Conservation (phyloP, 2,888 invertebrate species). For the Exephanes ischioxanthus region DNA sequence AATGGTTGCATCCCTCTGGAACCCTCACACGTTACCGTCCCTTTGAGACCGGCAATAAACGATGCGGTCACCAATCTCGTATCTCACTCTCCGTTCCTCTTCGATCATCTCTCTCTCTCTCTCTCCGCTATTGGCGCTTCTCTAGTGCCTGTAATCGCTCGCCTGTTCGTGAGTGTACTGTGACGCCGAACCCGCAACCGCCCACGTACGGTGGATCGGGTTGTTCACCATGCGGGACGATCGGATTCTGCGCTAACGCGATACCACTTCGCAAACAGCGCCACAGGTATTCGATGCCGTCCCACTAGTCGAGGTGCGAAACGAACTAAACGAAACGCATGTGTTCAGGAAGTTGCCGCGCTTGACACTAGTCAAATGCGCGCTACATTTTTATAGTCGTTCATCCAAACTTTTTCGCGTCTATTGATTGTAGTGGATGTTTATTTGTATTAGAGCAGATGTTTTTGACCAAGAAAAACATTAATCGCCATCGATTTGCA, state of each 20-base stretch:
- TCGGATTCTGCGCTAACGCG: slow-evolving; percentile 7
- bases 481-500: no score
- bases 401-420: no score
- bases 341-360: no score
- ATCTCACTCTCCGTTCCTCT: slow-evolving; percentile 10
- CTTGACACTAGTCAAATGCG: no score
- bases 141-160: neutral
- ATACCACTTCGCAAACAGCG: neutral
- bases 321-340: no score
- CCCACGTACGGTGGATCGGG: neutral
- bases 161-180: neutral
- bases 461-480: no score
- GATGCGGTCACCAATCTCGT: slow-evolving; percentile 20
- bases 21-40: slow-evolving; percentile 17
- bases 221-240: slow-evolving; percentile 5
- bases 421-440: no score
- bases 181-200: slow-evolving; percentile 14
- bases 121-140: neutral
- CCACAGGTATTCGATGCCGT: neutral
- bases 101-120: neutral
- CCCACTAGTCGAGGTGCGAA: no score
- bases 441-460: no score
- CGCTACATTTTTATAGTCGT: no score
- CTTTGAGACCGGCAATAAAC: slow-evolving; percentile 7
- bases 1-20: slow-evolving; percentile 13